Conservation (phyloP, 2,113 vertebrate species). For the Hemiscyllium ocellatum region DNA sequence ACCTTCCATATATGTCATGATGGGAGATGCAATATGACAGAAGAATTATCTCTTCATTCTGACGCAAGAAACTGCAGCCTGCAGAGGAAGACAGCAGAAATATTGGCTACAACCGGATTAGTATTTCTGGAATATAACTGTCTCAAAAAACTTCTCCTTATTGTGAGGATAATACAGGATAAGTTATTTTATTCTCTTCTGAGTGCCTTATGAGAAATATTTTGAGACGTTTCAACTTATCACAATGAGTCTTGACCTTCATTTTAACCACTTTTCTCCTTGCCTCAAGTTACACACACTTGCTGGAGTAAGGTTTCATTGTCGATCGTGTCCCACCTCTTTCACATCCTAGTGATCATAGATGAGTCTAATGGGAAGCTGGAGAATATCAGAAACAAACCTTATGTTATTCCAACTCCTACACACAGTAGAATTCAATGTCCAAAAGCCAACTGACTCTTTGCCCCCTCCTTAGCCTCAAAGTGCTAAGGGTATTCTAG, state of each 20-base stretch:
- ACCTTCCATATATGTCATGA: not conserved
- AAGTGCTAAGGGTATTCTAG: not conserved
- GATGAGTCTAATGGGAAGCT: not conserved
- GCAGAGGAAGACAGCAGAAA: not conserved
- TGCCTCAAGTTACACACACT: not conserved
- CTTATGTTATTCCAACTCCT: not conserved
- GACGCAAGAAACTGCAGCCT: not conserved
- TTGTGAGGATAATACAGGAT: not conserved
- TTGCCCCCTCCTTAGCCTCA: not conserved
- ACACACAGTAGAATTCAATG: not conserved
- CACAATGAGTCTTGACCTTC: not conserved
- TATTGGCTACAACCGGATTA: not conserved
- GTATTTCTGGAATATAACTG: not conserved
- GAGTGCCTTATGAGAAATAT: not conserved
- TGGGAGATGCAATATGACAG: not conserved
- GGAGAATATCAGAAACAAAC: not conserved
- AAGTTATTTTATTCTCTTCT: not conserved
- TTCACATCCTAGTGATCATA: not conserved
- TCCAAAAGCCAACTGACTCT: not conserved
- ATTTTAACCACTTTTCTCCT: not conserved
- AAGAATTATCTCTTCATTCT: not conserved
- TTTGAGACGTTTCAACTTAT: slow-evolving; percentile 13
- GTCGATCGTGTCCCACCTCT: not conserved
- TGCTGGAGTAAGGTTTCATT: not conserved
- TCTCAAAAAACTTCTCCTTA: not conserved